Evolutionary conservation across 2,797 vertebrate genomes (phyloP).

Genomic region (Sorex maritimensis): DNA sequence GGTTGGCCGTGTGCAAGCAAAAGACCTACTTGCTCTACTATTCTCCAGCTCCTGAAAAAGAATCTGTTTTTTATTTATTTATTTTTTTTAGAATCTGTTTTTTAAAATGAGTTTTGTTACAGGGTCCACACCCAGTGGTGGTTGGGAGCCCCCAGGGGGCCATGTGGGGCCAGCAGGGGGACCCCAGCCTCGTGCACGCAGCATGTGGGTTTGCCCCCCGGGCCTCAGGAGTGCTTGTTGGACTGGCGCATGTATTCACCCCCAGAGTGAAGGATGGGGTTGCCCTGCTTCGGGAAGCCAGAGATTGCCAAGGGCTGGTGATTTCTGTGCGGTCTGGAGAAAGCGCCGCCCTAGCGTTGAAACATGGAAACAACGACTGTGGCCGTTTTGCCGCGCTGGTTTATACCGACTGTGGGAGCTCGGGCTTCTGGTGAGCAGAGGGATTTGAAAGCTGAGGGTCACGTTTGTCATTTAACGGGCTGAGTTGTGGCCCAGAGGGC

Average conservation of each 20-base stretch:
- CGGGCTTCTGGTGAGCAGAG: not conserved
- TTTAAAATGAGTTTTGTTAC: no score
- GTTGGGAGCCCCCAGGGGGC: no score
- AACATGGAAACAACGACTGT: not conserved
- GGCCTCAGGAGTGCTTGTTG: not conserved
- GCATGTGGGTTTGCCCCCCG: no score
- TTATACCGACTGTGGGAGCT: not conserved
- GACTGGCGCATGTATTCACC: not conserved
- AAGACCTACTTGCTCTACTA: no score
- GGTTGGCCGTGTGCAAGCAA: no score
- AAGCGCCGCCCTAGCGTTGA: conserved; percentile 2
- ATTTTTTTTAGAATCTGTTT: no score
- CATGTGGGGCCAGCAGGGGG: no score
- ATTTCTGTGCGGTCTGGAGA: not conserved
- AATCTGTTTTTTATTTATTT: no score
- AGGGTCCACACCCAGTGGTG: no score
- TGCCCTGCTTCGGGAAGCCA: not conserved
- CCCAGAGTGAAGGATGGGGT: conserved; percentile 4
- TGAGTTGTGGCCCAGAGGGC: not conserved
- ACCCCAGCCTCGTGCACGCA: no score
- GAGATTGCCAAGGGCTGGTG: conserved; percentile 18
- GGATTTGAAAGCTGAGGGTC: not conserved
- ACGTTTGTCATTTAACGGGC: conserved; percentile 59
- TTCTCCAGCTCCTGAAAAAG: no score
- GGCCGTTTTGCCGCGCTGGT: conserved; percentile 4